A percentile compares a stretch with the other conserved stretches of the same genome.
Conservation (phyloP, 2,888 invertebrate species). For the Cosmia trapezina region DNA sequence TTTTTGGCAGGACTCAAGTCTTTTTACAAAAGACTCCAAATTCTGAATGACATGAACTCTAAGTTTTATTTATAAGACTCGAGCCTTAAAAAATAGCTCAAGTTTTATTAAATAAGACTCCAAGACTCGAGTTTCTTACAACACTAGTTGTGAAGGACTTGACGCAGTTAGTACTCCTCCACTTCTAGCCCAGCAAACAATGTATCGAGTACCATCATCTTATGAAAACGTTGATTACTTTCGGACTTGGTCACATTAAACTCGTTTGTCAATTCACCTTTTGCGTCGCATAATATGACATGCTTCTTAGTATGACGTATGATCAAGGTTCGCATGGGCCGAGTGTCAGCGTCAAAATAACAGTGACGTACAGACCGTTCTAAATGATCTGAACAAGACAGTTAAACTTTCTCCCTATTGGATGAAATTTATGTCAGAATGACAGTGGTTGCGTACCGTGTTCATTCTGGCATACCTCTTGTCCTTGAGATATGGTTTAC, state of each 20-base stretch:
- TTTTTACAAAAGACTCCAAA: too few species aligned
- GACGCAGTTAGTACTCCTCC: not conserved
- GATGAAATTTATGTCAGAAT: not conserved
- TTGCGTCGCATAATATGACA: not conserved
- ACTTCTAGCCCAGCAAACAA: not conserved
- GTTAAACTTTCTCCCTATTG: not conserved
- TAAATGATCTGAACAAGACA: not conserved
- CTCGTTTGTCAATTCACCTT: not conserved
- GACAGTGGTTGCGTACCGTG: not conserved
- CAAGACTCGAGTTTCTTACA: too few species aligned
- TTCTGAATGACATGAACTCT: too few species aligned
- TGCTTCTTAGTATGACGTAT: too few species aligned
- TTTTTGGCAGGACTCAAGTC: too few species aligned
- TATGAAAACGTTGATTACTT: conserved; percentile 1
- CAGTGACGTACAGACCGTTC: not conserved
- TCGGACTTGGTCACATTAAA: not conserved
- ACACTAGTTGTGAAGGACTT: not conserved
- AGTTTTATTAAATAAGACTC: too few species aligned
- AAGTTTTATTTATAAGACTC: too few species aligned
- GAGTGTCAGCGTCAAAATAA: not conserved
- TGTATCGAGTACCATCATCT: not conserved
- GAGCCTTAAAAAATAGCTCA: too few species aligned
- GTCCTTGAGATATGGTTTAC: not conserved
- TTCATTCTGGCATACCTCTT: not conserved
- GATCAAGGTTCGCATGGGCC: not conserved